phyloP scores from a whole-genome alignment of 2,113 vertebrate genomes.

The Chionodraco myersi region DNA sequence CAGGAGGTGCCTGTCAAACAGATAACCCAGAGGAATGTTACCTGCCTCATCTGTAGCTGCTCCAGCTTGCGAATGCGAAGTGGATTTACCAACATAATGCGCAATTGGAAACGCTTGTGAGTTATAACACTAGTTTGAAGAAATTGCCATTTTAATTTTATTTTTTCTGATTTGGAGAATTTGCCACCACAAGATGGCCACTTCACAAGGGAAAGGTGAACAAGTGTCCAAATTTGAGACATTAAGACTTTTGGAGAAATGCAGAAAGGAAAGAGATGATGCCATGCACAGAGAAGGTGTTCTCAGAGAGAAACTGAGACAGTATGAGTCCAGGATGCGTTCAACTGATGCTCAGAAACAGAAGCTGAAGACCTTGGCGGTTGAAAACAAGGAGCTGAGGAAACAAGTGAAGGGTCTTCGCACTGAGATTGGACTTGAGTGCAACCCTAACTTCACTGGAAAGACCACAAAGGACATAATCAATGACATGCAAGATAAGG shows the following conservation, averaged over 20 bases:
- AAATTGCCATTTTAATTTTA: not conserved
- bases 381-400: slow-evolving; percentile 84
- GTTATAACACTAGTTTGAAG: not conserved
- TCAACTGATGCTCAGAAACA: slow-evolving; percentile 81
- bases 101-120: slow-evolving; percentile 8
- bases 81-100: slow-evolving; percentile 49
- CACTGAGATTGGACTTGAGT: slow-evolving; percentile 83
- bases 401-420: slow-evolving; percentile 83
- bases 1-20: slow-evolving; percentile 61
- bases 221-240: slow-evolving; percentile 83
- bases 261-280: slow-evolving; percentile 84
- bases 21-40: slow-evolving; percentile 74
- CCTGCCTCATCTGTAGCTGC: slow-evolving; percentile 47
- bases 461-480: slow-evolving; percentile 86
- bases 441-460: slow-evolving; percentile 80
- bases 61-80: slow-evolving; percentile 19
- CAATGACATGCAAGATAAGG: slow-evolving; percentile 81
- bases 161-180: slow-evolving; percentile 25
- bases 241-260: slow-evolving; percentile 84
- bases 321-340: slow-evolving; percentile 77
- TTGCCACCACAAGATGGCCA: slow-evolving; percentile 65
- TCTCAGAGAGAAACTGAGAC: slow-evolving; percentile 81
- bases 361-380: slow-evolving; percentile 80
- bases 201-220: slow-evolving; percentile 70
- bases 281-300: slow-evolving; percentile 79